Evolutionary conservation across 2,888 invertebrate species (phyloP).

Genomic region (Cephonodes hylas): DNA sequence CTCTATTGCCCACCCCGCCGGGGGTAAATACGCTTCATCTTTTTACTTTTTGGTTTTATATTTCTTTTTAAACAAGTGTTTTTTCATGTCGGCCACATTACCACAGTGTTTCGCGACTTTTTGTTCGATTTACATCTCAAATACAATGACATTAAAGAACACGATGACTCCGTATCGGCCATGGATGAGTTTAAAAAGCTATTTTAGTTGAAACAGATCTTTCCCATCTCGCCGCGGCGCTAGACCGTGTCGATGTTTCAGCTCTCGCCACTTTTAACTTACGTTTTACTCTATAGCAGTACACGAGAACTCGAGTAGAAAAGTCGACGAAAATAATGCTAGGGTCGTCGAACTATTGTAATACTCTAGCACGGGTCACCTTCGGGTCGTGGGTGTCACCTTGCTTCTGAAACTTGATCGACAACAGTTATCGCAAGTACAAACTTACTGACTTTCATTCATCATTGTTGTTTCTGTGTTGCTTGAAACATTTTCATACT

Average conservation of each 20-base stretch:
- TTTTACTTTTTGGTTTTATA: conserved; percentile 54
- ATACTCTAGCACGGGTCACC: conserved; percentile 62
- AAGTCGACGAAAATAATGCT: conserved; percentile 38
- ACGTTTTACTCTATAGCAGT: conserved; percentile 21
- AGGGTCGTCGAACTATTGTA: conserved; percentile 65
- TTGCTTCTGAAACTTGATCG: conserved; percentile 74
- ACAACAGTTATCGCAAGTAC: conserved; percentile 61
- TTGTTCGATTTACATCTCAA: conserved; percentile 34
- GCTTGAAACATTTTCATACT: conserved; percentile 17
- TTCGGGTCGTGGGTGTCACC: conserved; percentile 74
- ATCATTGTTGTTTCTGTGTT: conserved; percentile 46
- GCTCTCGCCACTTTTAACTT: conserved; percentile 4
- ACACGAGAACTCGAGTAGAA: conserved; percentile 32
- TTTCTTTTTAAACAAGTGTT: conserved; percentile 51
- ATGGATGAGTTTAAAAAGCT: conserved; percentile 8
- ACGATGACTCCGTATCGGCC: not conserved
- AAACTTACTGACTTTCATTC: conserved; percentile 57
- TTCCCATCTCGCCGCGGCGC: not conserved
- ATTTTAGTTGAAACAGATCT: conserved; percentile 14
- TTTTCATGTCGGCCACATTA: conserved; percentile 41
- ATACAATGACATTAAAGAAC: conserved; percentile 33
- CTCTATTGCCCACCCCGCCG: conserved; percentile 57
- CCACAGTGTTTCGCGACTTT: conserved; percentile 35
- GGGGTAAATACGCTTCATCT: conserved; percentile 57
- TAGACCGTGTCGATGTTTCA: not conserved